Evolutionary conservation across 1,140 invertebrate species (phyloP), one percentile per base, ranked within the genome.

Genomic region (Drosophila rufa): DNA sequence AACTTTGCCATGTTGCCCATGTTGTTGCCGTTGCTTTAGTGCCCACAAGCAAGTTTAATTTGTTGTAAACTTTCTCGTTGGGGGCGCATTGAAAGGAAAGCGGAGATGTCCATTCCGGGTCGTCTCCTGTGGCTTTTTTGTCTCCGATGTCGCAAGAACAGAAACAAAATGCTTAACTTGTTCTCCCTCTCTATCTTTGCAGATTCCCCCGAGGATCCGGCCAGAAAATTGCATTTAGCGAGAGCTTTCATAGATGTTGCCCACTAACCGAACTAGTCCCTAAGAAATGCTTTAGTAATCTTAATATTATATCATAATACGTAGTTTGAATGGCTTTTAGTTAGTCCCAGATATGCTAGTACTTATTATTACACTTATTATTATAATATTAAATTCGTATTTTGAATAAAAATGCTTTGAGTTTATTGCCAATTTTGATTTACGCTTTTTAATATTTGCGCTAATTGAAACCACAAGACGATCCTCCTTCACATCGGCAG

Each of bases 1-100:
- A 80, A 84, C 71, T 82, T 79, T 79, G 69, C 61, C 57, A 80
- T 64, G 64, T 66, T 68, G 62, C 36, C 30, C 50, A 68, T 68
- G 71, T 76, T 87, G 59, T 61, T 66, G 65, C 47, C 57, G 59
- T 55, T 67, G 62, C 73, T 89, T 73, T 77, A 61, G 47, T 79
- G 77, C 69, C 71, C 74, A 79, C 81, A 89, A 82, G 81, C 85
- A 90, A 89, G 81, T 90, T 90, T 90, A 90, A 90, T 90, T 90
- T 90, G 85, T 90, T 90, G 79, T 90, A 77, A 90, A 85, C 85
- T 90, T 81, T 81, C 65, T 73, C 62, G 68, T 84, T 79, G 80
- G 70, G 70, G 47, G 67, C 55, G 38, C 38, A 22, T 55, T 67
- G 80, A 79, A 90, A 76, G 68, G 66, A 89, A 73, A 67, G 66